A percentile compares a stretch with the other conserved stretches of the same genome.
phyloP scores from a whole-genome alignment of 2,888 invertebrate species.

The Lasioglossum oenotherae region DNA sequence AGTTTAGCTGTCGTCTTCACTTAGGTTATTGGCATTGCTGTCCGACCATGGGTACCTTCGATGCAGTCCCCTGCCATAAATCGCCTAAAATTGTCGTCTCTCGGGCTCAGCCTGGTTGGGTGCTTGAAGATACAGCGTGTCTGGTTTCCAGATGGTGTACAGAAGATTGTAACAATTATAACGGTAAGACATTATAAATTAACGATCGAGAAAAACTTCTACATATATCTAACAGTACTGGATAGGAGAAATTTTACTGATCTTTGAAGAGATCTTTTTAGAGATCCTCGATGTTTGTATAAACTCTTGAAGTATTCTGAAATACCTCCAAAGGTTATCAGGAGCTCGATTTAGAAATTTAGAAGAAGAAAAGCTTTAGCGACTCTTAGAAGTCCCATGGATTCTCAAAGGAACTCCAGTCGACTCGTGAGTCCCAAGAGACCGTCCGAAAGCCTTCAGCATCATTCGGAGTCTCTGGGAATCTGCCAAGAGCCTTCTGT shows the following conservation, averaged over 20 bases:
- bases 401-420: background rate
- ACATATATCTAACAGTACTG: background rate
- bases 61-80: too few relatives aligned
- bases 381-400: background rate
- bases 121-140: too few relatives aligned
- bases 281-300: background rate
- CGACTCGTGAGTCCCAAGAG: background rate
- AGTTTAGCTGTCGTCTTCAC: too few relatives aligned
- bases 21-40: too few relatives aligned
- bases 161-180: background rate
- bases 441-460: background rate
- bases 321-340: background rate
- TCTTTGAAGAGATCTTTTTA: background rate
- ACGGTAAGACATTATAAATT: background rate
- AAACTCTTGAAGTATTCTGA: background rate
- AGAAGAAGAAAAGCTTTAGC: conserved; percentile 6
- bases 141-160: background rate
- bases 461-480: conserved; percentile 2
- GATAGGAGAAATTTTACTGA: background rate
- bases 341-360: conserved; percentile 12
- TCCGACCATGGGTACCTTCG: too few relatives aligned
- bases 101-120: too few relatives aligned
- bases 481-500: background rate
- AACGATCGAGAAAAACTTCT: background rate
- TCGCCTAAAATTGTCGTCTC: too few relatives aligned